Evolutionary conservation across 2,888 invertebrate genomes (phyloP).

Genomic region (Tyria jacobaeae): DNA sequence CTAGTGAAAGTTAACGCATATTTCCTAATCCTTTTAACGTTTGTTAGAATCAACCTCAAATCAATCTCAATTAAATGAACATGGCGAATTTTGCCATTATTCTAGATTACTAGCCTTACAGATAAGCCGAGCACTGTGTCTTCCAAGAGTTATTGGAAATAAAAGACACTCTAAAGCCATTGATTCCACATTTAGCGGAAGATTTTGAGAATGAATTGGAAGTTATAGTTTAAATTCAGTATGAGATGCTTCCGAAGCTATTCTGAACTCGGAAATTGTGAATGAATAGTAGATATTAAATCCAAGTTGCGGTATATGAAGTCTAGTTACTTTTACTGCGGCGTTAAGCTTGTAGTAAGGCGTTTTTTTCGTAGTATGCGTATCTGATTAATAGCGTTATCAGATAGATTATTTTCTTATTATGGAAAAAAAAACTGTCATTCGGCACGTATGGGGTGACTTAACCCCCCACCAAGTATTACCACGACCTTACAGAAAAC

Average conservation of each 20-base stretch:
- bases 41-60: slow-evolving; percentile 24
- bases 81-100: slow-evolving; percentile 34
- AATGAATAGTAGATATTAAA: not conserved
- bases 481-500: too few species aligned
- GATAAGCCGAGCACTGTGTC: slow-evolving; percentile 40
- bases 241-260: not conserved
- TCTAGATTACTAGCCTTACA: slow-evolving; percentile 42
- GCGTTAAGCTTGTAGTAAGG: not conserved
- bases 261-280: not conserved
- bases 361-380: not conserved
- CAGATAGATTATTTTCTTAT: not conserved
- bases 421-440: too few species aligned
- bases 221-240: slow-evolving; percentile 8
- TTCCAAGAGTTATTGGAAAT: slow-evolving; percentile 41
- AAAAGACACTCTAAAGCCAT: slow-evolving; percentile 41
- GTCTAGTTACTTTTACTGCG: not conserved
- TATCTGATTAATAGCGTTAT: not conserved
- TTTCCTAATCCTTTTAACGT: not conserved
- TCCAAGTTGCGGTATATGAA: not conserved
- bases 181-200: slow-evolving; percentile 27
- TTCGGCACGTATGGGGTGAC: too few species aligned
- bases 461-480: too few species aligned
- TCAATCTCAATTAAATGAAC: slow-evolving; percentile 49
- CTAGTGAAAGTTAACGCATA: not conserved
- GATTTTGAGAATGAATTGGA: slow-evolving; percentile 13